These are phyloP conservation scores for Progne subis DNA, from an alignment of 2,113 vertebrate genomes.

Conservation along the genomic window DNA sequence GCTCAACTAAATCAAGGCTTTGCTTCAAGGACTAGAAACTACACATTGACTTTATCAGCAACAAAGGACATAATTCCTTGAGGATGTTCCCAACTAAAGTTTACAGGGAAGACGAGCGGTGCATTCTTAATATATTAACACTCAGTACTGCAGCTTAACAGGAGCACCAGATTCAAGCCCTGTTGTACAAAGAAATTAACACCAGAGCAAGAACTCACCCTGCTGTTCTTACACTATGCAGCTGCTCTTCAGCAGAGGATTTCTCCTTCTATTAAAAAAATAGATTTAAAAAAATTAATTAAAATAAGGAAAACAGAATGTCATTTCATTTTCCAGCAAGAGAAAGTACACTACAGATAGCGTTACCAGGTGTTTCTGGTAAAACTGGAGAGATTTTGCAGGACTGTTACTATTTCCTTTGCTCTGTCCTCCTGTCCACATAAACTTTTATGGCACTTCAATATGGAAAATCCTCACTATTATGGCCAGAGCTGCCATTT, in stretches of 20 bases:
- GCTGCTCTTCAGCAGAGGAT: background rate
- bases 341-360: rapidly evolving
- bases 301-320: background rate
- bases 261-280: background rate
- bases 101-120: background rate
- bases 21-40: background rate
- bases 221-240: background rate
- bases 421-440: background rate
- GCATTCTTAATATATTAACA: background rate
- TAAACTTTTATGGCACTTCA: background rate
- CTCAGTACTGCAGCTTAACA: background rate
- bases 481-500: background rate
- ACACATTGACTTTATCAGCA: background rate
- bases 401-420: background rate
- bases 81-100: background rate
- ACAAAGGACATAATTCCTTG: background rate
- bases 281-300: background rate
- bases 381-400: background rate
- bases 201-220: background rate
- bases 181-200: background rate
- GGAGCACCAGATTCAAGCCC: background rate
- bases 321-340: background rate
- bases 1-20: background rate
- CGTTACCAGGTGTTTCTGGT: background rate
- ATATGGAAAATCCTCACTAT: background rate